Base-by-base conservation (phyloP, 2,797 vertebrate genomes). In the Molossus molossus region DNA sequence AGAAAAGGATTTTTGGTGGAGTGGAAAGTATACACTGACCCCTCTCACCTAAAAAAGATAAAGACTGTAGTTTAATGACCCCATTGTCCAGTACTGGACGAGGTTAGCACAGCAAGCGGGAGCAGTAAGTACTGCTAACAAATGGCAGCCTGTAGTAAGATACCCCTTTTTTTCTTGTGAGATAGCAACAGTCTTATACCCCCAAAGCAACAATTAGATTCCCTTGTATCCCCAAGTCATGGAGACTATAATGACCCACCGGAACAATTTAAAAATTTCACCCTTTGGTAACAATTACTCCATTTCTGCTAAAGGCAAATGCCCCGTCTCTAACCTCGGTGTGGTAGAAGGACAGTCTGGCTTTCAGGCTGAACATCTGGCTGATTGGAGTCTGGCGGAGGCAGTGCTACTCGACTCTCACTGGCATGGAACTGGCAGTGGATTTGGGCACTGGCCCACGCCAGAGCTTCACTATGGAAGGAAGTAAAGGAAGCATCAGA, bases 351-450 rank as follows among this genome's bases (percentile, higher is more conserved):
- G 90, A 99, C 99, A 0, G 99, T 99, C 98, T 99, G 99, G 0
- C 99, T 99, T 97, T 99, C 99, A 0, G 99, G 99, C 98, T 99
- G 99, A 83, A 99, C 99, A 0, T 99, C 99, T 0, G 99, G 99
- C 94, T 99, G 99, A 98, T 98, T 99, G 96, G 99, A 99, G 73
- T 99, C 99, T 8, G 98, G 97, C 0, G 99, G 99, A 67, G 99
- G 99, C 29, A 99, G 98, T 0, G 98, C 98, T 29, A 99, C 99
- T 18, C 99, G 98, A 97, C 98, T 99, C 98, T 99, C 99, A 1
- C 99, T 99, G 98, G 99, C 98, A 0, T 99, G 99, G 93, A 99
- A 99, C 98, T 99, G 99, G 97, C 99, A 99, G 98, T 99, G 99
- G 95, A 99, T 99, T 98, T 99, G 99, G 14, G 99, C 99, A 1